Evolutionary conservation across 2,888 invertebrate genomes (phyloP).

Genomic region (Myopa testacea): DNA sequence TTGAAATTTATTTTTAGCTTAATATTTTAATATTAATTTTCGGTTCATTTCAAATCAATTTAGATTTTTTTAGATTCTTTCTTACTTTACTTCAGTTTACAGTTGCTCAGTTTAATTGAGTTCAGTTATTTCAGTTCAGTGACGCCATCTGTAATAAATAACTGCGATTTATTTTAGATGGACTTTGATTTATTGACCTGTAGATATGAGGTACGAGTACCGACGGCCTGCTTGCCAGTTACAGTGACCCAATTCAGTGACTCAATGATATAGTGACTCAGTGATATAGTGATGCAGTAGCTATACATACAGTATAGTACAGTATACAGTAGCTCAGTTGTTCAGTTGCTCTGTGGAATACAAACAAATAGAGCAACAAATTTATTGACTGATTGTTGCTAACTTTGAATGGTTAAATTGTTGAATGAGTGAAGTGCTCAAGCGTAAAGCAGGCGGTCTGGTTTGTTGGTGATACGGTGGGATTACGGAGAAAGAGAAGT

Average conservation of each 20-base stretch:
- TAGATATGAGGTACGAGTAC: background rate
- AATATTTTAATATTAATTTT: too few relatives aligned
- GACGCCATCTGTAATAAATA: background rate
- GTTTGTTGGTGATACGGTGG: background rate
- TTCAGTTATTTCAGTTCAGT: background rate
- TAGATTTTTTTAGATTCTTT: too few relatives aligned
- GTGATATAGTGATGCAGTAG: background rate
- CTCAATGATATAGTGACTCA: background rate
- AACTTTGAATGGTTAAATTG: too few relatives aligned
- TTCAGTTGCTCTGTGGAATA: background rate
- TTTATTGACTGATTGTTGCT: constrained; percentile 11
- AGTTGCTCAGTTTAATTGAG: too few relatives aligned
- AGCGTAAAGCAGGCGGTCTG: background rate
- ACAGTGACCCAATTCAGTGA: background rate
- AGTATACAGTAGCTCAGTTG: too few relatives aligned
- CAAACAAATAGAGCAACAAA: constrained; percentile 6
- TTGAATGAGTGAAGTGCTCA: background rate
- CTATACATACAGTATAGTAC: too few relatives aligned
- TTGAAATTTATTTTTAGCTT: too few relatives aligned
- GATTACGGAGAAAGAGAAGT: too few relatives aligned
- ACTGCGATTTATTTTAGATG: background rate
- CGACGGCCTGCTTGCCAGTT: background rate
- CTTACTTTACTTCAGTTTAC: too few relatives aligned
- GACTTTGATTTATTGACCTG: constrained; percentile 5
- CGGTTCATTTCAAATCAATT: too few relatives aligned